Conservation (phyloP, 2,113 vertebrate genomes). For the Nipponia nippon region DNA sequence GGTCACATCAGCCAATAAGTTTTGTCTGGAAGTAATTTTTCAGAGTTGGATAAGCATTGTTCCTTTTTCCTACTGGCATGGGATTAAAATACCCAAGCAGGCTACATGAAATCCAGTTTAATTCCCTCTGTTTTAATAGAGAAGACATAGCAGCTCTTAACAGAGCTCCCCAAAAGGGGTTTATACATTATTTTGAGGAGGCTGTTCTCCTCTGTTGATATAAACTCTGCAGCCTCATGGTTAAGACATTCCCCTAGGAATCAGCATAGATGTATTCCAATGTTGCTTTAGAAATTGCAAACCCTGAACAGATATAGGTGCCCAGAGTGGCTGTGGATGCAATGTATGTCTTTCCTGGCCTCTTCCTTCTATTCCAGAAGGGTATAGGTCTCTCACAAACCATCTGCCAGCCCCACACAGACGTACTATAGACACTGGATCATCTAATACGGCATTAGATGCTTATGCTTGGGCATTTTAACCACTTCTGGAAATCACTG, state of each 20-base stretch:
- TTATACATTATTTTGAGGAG: not conserved
- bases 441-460: not conserved
- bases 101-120: not conserved
- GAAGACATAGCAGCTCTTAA: not conserved
- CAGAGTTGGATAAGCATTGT: not conserved
- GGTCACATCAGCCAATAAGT: not conserved
- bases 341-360: not conserved
- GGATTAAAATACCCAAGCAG: not conserved
- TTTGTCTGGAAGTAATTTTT: not conserved
- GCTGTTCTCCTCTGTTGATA: not conserved
- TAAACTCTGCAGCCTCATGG: not conserved
- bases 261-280: not conserved
- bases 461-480: not conserved
- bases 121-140: not conserved
- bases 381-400: not conserved
- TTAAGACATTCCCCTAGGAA: not conserved
- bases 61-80: not conserved
- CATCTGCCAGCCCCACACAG: not conserved
- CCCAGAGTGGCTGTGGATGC: not conserved
- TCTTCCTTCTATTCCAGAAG: not conserved
- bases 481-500: not conserved
- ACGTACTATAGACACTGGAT: not conserved
- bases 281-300: not conserved
- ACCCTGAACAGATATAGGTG: not conserved
- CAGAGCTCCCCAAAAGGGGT: not conserved